Evolutionary conservation across 2,113 vertebrate genomes (phyloP).

Genomic region (Pollachius pollachius): DNA sequence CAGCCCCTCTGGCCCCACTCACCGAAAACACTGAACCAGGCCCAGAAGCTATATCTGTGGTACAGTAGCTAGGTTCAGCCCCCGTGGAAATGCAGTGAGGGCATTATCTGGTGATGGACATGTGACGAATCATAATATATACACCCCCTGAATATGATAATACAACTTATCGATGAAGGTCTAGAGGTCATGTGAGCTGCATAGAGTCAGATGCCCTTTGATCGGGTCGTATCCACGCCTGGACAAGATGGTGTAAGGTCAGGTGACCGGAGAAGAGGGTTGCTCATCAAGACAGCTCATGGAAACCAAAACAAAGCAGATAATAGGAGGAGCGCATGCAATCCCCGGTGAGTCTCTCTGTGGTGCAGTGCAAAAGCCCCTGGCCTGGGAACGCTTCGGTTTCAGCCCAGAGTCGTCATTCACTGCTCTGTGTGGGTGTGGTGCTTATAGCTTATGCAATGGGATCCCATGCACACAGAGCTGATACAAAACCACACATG

Average conservation of each 20-base stretch:
- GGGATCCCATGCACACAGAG: slow-evolving; percentile 25
- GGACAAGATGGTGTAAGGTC: background rate
- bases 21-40: slow-evolving; percentile 47
- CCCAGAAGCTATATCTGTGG: slow-evolving; percentile 36
- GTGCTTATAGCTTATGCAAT: slow-evolving; percentile 38
- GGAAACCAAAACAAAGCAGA: slow-evolving; percentile 54
- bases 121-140: slow-evolving; percentile 5
- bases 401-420: slow-evolving; percentile 11
- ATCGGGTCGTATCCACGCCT: background rate
- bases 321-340: background rate
- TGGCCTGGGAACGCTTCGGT: slow-evolving; percentile 22
- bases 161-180: background rate
- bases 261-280: background rate
- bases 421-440: slow-evolving; percentile 40
- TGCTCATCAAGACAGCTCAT: background rate
- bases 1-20: slow-evolving; percentile 34
- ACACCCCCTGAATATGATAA: background rate
- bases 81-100: slow-evolving; percentile 24
- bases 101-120: slow-evolving; percentile 9
- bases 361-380: background rate
- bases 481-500: slow-evolving; percentile 8
- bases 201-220: background rate
- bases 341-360: background rate
- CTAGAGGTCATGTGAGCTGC: background rate
- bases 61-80: slow-evolving; percentile 45